Percentiles rank a stretch among this genome's conserved stretches.
These are phyloP conservation scores for Metaphire vulgaris DNA, from an alignment of 1,140 invertebrate genomes.

Conservation along the genomic window DNA sequence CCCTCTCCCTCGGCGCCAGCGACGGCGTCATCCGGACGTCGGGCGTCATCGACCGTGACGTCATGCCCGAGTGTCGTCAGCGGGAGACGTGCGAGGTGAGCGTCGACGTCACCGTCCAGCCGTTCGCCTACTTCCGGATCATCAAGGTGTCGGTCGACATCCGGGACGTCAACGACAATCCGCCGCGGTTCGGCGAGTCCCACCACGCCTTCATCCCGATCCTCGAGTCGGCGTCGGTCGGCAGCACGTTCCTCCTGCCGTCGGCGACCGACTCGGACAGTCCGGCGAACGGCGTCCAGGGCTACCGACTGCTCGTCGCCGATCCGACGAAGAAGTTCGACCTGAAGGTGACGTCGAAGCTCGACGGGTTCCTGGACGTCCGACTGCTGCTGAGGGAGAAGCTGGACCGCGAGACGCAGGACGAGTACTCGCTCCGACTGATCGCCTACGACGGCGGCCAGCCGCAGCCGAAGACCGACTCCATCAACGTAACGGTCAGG, in stretches of 20 bases:
- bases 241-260: slow-evolving; percentile 35
- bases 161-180: slow-evolving; percentile 57
- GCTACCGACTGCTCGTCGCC: slow-evolving; percentile 55
- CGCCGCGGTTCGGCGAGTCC: slow-evolving; percentile 37
- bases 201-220: slow-evolving; percentile 33
- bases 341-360: slow-evolving; percentile 14
- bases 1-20: slow-evolving; percentile 12
- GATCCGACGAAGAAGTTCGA: slow-evolving; percentile 5
- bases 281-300: slow-evolving; percentile 11
- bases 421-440: slow-evolving; percentile 77
- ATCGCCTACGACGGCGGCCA: slow-evolving; percentile 70
- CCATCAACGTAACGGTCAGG: slow-evolving; percentile 32
- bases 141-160: slow-evolving; percentile 34
- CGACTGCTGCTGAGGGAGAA: slow-evolving; percentile 60
- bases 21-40: slow-evolving; percentile 16
- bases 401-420: slow-evolving; percentile 75
- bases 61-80: slow-evolving; percentile 11
- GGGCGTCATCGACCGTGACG: slow-evolving; percentile 23
- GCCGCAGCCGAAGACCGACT: slow-evolving; percentile 18
- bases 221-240: slow-evolving; percentile 35
- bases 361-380: slow-evolving; percentile 14
- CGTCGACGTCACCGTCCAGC: slow-evolving; percentile 26
- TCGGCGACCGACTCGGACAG: slow-evolving; percentile 40
- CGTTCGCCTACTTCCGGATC: slow-evolving; percentile 23
- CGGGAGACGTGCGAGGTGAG: slow-evolving; percentile 11